Conservation (phyloP, 2,888 invertebrate genomes). For the Drosophila affinis region DNA sequence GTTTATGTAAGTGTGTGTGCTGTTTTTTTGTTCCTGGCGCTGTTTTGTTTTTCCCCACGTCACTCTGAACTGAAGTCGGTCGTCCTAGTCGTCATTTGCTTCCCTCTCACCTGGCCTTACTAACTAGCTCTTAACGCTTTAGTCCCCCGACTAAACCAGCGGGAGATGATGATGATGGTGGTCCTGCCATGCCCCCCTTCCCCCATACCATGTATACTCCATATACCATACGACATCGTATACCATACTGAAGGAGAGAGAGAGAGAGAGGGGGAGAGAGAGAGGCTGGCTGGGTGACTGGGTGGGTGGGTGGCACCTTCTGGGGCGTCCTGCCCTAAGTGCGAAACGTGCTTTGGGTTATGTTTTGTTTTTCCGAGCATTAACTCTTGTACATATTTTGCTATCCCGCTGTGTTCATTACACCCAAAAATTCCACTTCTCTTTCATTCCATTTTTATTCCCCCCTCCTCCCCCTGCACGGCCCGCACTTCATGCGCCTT, state of each 20-base stretch:
- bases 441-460: background rate
- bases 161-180: conserved; percentile 16
- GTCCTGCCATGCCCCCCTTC: background rate
- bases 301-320: conserved; percentile 43
- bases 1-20: background rate
- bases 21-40: conserved; percentile 10
- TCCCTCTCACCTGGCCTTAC: conserved; percentile 53
- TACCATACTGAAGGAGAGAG: background rate
- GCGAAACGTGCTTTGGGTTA: conserved; percentile 61
- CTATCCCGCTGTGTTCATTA: conserved; percentile 52
- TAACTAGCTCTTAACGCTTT: conserved; percentile 65
- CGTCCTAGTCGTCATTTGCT: conserved; percentile 11
- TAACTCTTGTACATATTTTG: conserved; percentile 58
- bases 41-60: conserved; percentile 45
- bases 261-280: too few relatives aligned
- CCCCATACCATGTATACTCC: too few relatives aligned
- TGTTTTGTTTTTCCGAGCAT: conserved; percentile 63
- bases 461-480: too few relatives aligned
- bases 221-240: background rate
- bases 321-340: conserved; percentile 57
- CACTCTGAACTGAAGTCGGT: background rate
- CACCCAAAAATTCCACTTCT: conserved; percentile 12
- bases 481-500: conserved; percentile 6
- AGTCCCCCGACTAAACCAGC: conserved; percentile 15
- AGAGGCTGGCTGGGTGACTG: background rate